These are phyloP conservation scores for Ommatoiulus sabulosus DNA, from an alignment of 2,888 invertebrate genomes.

Conservation along the genomic window DNA sequence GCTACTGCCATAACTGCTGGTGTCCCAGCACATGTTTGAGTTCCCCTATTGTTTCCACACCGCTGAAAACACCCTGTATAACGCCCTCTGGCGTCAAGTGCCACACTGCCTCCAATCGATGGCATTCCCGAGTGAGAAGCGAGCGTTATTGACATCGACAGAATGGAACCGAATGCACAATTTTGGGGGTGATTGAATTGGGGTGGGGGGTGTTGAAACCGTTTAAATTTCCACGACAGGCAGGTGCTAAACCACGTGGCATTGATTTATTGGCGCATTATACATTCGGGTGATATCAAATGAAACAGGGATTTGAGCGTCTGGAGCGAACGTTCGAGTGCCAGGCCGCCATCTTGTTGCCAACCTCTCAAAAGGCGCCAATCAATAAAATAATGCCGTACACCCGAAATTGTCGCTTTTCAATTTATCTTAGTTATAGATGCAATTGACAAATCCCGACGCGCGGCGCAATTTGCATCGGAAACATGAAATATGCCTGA, in stretches of 20 bases:
- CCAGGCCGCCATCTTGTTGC: not conserved
- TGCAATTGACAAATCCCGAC: not conserved
- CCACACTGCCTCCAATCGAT: not conserved
- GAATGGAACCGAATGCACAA: not conserved
- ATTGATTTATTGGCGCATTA: conserved; percentile 1
- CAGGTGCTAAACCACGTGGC: not conserved
- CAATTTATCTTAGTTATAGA: conserved; percentile 1
- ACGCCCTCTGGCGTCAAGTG: not conserved
- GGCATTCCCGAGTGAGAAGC: too few species aligned
- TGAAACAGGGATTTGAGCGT: not conserved
- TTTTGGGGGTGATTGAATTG: not conserved
- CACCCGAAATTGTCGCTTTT: not conserved
- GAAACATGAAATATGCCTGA: not conserved
- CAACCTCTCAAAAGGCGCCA: not conserved
- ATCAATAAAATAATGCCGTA: not conserved
- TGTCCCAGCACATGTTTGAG: too few species aligned
- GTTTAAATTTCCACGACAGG: not conserved
- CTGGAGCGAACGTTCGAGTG: too few species aligned
- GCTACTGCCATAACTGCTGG: too few species aligned
- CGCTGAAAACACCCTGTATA: too few species aligned
- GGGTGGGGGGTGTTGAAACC: not conserved
- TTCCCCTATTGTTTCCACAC: too few species aligned
- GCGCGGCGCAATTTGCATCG: not conserved
- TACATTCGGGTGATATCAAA: not conserved
- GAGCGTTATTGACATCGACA: not conserved